Percentiles rank a stretch among this genome's conserved stretches.
These are phyloP conservation scores for Urocitellus parryii DNA, from an alignment of 2,113 vertebrate genomes.

Conservation along the genomic window DNA sequence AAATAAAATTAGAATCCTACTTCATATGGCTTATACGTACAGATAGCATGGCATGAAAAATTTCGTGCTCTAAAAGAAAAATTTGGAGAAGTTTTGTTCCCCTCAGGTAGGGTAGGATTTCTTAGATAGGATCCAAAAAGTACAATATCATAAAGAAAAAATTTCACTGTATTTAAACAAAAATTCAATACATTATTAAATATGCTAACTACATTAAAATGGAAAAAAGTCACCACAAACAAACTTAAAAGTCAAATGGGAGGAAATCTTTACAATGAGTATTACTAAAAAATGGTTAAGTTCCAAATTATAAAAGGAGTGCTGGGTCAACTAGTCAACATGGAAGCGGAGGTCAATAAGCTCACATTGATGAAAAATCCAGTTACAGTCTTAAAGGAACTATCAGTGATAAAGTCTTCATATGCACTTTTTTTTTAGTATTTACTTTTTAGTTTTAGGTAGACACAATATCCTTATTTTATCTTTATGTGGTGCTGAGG, in stretches of 20 bases:
- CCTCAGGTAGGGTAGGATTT: not conserved
- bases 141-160: not conserved
- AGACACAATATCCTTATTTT: too few relatives aligned
- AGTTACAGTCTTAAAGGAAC: too few relatives aligned
- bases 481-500: too few relatives aligned
- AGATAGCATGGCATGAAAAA: not conserved
- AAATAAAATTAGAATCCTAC: conserved; percentile 14
- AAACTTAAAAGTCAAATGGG: conserved; percentile 6
- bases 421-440: too few relatives aligned
- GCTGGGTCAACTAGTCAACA: too few relatives aligned
- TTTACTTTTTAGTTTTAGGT: too few relatives aligned
- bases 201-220: conserved; percentile 20
- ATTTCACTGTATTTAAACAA: not conserved
- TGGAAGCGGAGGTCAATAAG: too few relatives aligned
- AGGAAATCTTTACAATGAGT: conserved; percentile 18
- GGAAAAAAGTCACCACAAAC: not conserved
- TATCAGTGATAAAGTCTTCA: too few relatives aligned
- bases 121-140: not conserved
- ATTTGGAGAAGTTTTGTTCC: not conserved
- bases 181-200: not conserved
- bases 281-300: not conserved
- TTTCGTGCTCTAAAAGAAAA: conserved; percentile 1
- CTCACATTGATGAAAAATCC: too few relatives aligned
- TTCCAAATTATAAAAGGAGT: not conserved
- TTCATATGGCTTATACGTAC: not conserved